Base-by-base conservation (phyloP, 2,888 invertebrate genomes). In the Luperina nickerlii region DNA sequence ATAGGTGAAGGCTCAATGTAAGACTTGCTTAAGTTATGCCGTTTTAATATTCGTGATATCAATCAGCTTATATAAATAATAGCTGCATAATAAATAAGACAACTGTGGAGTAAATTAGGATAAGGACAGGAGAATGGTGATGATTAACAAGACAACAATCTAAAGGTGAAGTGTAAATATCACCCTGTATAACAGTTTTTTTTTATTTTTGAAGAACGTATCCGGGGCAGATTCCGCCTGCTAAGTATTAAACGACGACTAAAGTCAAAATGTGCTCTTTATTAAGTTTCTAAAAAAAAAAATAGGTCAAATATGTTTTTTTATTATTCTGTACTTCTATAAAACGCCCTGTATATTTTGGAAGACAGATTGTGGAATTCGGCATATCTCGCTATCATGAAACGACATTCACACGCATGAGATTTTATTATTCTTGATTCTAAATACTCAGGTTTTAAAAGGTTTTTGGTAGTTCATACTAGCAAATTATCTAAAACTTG, bases 1-100 rank as follows among this genome's bases (percentile, higher is more conserved):
- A 48, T 74, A 78, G 83, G 42, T 38, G 20, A 67, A 67, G 32
- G 83, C 86, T 84, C 86, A 83, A 83, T 65, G 63, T 71, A 83
- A 63, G 65, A 83, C 72, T 81, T 69, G 54, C 15, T 70, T 73
- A 65, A 67, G 51, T 82, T 57, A 27, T 66, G 57, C 24, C 13
- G 13, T 38, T 42, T 38, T 57, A 42, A 78, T 71, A 74, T 62
- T 87, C 72, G 84, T 84, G 84, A 73, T 87, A 78, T 86, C 24
- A n/a, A 75, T 54, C n/a, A 8, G 15, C 51, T 78, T 48, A n/a
- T 60, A 48, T 76, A 38, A 77, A 15, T 76, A 76, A 60, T 45
- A 76, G 8, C 32, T 48, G 18, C 32, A 7, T 71, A 38, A 20
- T 24, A 27, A 42, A 13, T 74, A 45, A 18, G n/a, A 18, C 11